Base-by-base conservation (phyloP, 2,888 invertebrate genomes). In the Drosophila maculinotata region DNA sequence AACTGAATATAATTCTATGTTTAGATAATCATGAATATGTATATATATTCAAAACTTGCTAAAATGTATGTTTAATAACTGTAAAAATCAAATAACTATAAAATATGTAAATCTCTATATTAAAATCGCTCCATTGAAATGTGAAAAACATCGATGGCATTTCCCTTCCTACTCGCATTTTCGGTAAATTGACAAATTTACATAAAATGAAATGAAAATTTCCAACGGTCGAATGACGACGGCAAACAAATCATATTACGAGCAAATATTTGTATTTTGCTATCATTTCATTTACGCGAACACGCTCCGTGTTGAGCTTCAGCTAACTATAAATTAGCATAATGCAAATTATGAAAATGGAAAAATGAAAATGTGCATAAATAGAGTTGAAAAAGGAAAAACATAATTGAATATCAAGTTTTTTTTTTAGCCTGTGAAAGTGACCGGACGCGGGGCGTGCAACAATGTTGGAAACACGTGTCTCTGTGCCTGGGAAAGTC, bases 241-340 rank as follows among this genome's bases (percentile, higher is more conserved):
- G 51, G 28, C 72, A 76, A 71, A 71, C 73, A 71, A 73, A 73
- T 73, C 77, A 76, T 76, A 71, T 76, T 73, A 65, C 41, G 45
- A 59, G 44, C 60, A 76, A 73, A 73, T 73, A 73, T 73, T 73
- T 71, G 45, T 62, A 33, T 45, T 63, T 63, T 31, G 72, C 53
- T 73, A 73, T 76, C 73, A 65, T 66, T 76, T 73, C 76, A 71
- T 71, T 62, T 66, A 72, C 65, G 31, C 47, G 42, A 35, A 25
- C 73, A 56, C 56, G 47, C 38, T 42, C 20, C 44, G 31, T 10
- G 14, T 31, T 48, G 41, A 48, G 23, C 30, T 25, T 33, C 9
- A 26, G n/a, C 53, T 12, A 75, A 76, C 76, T 76, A 48, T 39
- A 66, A 63, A 83, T 77, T 84, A 69, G 41, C 81, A 87, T 80